Base-by-base conservation (phyloP, 2,888 invertebrate species). In the Hololepta plana region DNA sequence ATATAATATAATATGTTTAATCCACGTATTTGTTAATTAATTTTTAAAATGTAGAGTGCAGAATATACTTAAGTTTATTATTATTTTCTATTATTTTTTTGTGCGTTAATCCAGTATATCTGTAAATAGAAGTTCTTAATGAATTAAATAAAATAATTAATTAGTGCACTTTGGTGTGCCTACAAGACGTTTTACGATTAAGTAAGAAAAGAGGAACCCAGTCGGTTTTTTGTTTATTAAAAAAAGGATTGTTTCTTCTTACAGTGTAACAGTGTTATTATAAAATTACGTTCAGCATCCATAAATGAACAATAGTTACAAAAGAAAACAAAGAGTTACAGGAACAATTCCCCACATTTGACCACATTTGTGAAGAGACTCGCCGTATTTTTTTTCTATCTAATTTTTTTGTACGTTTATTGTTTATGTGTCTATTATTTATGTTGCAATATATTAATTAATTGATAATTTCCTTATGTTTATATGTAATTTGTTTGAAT, bases 21-120 rank as follows among this genome's bases (percentile, higher is more conserved):
- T 47, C 42, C 45, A 47, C 49, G 50, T 52, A 53, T 53, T 53
- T 55, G 53, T 55, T 55, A 55, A 53, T 48, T 55, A 53, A 46
- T 55, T 51, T 45, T 51, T 24, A 25, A 28, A 26, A 6, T 17
- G 17, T 51, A 51, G 45, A 43, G 41, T 42, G 46, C 44, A 46
- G 42, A 39, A 43, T 47, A 37, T 45, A 50, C 46, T 50, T 52
- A 51, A 51, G 49, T 50, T 46, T 45, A 42, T 43, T 31, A 33
- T 28, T 28, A 24, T 30, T 27, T 15, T n/a, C 9, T 11, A 23
- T 27, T 30, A 20, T 28, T 13, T 24, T 32, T 33, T 28, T 30
- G 29, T 32, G 20, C 20, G 20, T 27, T 30, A 32, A 8, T 34
- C 28, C 37, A 32, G 33, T 38, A 35, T n/a, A n/a, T n/a, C n/a